phyloP scores from a whole-genome alignment of 92 coral and sea anemone species.

The Palythoa grandis region DNA sequence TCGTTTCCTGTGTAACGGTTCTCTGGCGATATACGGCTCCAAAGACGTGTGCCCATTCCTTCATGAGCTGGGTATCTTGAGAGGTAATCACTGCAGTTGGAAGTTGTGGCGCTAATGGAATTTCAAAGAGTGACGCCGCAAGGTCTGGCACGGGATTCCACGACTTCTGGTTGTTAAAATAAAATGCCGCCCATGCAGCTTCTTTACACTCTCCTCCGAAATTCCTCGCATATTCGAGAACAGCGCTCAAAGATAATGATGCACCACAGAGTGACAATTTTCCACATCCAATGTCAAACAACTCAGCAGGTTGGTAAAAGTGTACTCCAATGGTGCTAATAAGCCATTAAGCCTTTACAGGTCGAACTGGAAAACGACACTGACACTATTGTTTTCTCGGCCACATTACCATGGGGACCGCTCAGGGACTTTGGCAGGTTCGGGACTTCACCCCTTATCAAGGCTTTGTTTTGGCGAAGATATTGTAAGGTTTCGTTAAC shows the following conservation, averaged over 20 bases:
- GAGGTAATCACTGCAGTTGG: too few species aligned
- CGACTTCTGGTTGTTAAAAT: too few species aligned
- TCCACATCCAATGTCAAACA: slow-evolving; percentile 20
- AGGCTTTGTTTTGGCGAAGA: background rate
- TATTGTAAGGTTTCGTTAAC: too few species aligned
- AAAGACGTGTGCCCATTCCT: too few species aligned
- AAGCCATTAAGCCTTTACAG: background rate
- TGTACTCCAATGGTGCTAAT: background rate
- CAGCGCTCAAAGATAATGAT: slow-evolving; percentile 2
- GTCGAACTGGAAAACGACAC: slow-evolving; percentile 10
- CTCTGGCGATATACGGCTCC: too few species aligned
- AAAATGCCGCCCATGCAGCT: too few species aligned
- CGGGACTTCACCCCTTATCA: background rate
- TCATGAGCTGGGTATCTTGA: too few species aligned
- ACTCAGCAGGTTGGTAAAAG: background rate
- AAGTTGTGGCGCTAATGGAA: too few species aligned
- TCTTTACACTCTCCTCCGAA: background rate
- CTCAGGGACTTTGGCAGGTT: slow-evolving; percentile 24
- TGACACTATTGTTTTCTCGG: background rate
- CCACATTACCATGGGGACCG: slow-evolving; percentile 28
- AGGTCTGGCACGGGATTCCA: too few species aligned
- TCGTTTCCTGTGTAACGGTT: too few species aligned
- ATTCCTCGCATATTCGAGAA: too few species aligned
- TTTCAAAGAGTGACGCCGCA: too few species aligned
- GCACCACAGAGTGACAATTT: slow-evolving; percentile 50